These are phyloP conservation scores for Chamaea fasciata DNA, from an alignment of 2,113 vertebrate genomes.

Conservation along the genomic window DNA sequence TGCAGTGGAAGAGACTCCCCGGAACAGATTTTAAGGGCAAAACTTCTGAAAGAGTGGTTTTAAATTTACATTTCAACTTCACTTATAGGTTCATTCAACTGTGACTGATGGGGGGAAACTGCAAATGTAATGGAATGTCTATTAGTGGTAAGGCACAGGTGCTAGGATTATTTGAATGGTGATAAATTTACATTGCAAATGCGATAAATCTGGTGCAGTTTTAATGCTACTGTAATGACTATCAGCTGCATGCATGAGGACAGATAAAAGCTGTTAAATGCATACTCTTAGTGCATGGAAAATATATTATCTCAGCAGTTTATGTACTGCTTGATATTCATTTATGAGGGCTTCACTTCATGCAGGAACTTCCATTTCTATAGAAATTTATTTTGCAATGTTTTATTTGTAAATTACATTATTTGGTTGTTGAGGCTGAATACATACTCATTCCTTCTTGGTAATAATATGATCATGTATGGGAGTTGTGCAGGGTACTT, in stretches of 20 bases:
- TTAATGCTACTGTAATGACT: slow-evolving; percentile 47
- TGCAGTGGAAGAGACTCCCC: background rate
- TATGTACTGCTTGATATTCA: slow-evolving; percentile 26
- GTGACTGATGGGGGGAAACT: background rate
- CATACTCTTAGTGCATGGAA: slow-evolving; percentile 23
- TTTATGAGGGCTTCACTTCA: slow-evolving; percentile 24
- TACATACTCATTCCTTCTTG: background rate
- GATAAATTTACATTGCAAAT: slow-evolving; percentile 65
- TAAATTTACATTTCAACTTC: slow-evolving; percentile 16
- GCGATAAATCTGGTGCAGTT: slow-evolving; percentile 39
- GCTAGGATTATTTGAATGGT: slow-evolving; percentile 15
- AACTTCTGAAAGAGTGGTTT: background rate
- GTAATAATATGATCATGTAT: background rate
- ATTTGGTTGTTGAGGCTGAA: slow-evolving; percentile 12
- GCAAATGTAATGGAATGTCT: background rate
- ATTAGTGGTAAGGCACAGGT: slow-evolving; percentile 43
- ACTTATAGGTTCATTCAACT: background rate
- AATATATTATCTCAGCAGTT: slow-evolving; percentile 41
- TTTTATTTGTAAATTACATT: slow-evolving; percentile 28
- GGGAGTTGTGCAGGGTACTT: background rate
- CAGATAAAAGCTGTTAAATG: slow-evolving; percentile 39
- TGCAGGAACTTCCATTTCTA: background rate
- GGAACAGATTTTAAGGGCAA: background rate
- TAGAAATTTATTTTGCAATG: slow-evolving; percentile 3
- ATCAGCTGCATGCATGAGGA: slow-evolving; percentile 45